These are phyloP conservation scores for Anomalospiza imberbis DNA, from an alignment of 2,797 vertebrate genomes.

Conservation along the genomic window DNA sequence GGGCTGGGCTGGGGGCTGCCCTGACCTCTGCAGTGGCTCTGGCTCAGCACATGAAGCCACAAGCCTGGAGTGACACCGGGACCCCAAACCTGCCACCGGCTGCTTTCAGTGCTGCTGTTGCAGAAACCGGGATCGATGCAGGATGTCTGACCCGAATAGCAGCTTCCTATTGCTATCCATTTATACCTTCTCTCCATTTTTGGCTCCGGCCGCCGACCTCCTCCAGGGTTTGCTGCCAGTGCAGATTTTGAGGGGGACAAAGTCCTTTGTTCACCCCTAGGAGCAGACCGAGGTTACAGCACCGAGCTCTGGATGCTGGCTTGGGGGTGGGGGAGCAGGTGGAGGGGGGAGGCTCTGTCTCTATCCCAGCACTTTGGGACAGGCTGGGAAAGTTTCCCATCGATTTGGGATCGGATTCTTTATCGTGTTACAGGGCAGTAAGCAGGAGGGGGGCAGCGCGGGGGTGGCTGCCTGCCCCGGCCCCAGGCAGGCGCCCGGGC, in stretches of 20 bases:
- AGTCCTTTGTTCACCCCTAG: neutral
- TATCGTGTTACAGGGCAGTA: neutral
- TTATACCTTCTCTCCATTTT: neutral
- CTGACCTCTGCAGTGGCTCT: neutral
- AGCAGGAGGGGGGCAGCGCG: neutral
- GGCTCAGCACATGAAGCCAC: neutral
- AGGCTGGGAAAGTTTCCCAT: neutral
- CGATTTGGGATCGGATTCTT: neutral
- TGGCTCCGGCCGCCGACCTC: neutral
- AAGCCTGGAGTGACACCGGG: fast-evolving
- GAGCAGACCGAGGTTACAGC: neutral
- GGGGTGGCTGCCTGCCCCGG: neutral
- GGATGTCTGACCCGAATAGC: neutral
- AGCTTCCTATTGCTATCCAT: constrained; percentile 21
- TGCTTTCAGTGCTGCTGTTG: neutral
- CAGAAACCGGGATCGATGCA: neutral
- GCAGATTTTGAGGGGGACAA: neutral
- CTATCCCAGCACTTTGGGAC: neutral
- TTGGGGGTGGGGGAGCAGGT: fast-evolving
- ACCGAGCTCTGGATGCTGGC: neutral
- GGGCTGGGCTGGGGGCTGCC: neutral
- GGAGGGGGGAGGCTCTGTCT: neutral
- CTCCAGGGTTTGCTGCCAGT: neutral
- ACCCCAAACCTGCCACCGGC: neutral
- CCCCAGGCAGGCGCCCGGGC: neutral